These are phyloP conservation scores for Bombus consobrinus DNA, from an alignment of 1,140 invertebrate genomes.

Conservation along the genomic window DNA sequence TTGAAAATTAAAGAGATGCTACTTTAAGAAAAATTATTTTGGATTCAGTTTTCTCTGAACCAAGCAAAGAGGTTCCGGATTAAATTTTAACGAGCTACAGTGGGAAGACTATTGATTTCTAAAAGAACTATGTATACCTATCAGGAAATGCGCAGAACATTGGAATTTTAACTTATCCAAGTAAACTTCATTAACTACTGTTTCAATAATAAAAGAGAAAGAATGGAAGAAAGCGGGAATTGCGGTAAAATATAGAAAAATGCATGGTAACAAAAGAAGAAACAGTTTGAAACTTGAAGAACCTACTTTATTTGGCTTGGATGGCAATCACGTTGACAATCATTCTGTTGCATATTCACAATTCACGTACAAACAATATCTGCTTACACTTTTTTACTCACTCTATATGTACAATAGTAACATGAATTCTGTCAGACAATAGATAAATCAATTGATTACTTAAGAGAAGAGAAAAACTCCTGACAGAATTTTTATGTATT, in stretches of 20 bases:
- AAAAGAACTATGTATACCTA: too few relatives aligned
- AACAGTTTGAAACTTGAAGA: slow-evolving; percentile 13
- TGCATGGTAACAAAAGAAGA: not conserved
- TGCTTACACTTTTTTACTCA: slow-evolving; percentile 43
- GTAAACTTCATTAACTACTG: not conserved
- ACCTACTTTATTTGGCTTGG: slow-evolving; percentile 67
- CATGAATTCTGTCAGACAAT: slow-evolving; percentile 1
- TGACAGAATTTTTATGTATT: slow-evolving; percentile 8
- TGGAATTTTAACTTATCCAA: not conserved
- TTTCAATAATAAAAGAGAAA: not conserved
- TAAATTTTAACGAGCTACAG: not conserved
- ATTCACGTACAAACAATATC: slow-evolving; percentile 60
- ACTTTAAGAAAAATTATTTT: not conserved
- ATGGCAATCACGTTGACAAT: slow-evolving; percentile 12
- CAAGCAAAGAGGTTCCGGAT: not conserved
- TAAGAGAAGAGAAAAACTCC: not conserved
- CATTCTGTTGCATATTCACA: slow-evolving; percentile 19
- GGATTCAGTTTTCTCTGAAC: not conserved
- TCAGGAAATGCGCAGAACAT: not conserved
- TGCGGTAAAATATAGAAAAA: not conserved
- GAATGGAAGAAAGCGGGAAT: not conserved
- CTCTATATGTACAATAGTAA: slow-evolving; percentile 54
- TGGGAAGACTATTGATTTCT: not conserved
- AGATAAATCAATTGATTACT: not conserved
- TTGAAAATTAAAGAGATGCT: not conserved